Base-by-base conservation (phyloP, 2,888 invertebrate genomes). In the Aphodius sticticus region DNA sequence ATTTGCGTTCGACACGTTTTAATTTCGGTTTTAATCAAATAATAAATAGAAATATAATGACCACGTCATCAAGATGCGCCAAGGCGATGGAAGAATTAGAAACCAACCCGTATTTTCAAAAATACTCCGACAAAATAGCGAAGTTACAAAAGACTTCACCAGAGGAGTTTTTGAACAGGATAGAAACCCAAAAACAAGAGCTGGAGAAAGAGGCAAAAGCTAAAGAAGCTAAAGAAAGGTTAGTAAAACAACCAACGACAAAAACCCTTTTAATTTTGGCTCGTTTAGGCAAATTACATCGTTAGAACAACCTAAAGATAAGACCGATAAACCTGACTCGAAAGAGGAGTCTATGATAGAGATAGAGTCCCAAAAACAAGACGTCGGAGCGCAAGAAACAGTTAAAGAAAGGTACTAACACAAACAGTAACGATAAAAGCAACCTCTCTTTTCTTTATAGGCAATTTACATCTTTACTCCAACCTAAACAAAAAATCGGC, bases 71-170 rank as follows among this genome's bases (percentile, higher is more conserved):
- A 15, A 90, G 86, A 76, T 87, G 89, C 84, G 90, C 92, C 83
- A 91, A 92, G 83, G 90, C 90, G 16, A 80, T 92, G 76, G 92
- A 92, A 82, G 91, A 92, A 82, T 86, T 93, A 80, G 90, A 92
- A 86, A 5, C 87, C 85, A 97, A 96, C 89, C 96, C 96, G 0
- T 96, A 94, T 86, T 96, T 91, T 85, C 94, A 94, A 16, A 97
- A 96, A 86, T 97, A 97, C 89, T 93, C 95, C 0, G 89, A 91
- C 1, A 95, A 96, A 87, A 95, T 97, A 82, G 92, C 94, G 0
- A 90, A 92, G 81, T 87, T 96, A 16, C 95, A 96, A 87, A 90
- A 94, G 87, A 93, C 93, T 0, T 93, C 94, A 2, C 95, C 96
- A 0, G 93, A 94, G 83, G 95, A 95, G 86, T 95, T 96, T 86